A percentile compares a stretch with the other conserved stretches of the same genome.
These are phyloP conservation scores for Narcine bancroftii DNA, from an alignment of 2,113 vertebrate genomes.

Conservation along the genomic window DNA sequence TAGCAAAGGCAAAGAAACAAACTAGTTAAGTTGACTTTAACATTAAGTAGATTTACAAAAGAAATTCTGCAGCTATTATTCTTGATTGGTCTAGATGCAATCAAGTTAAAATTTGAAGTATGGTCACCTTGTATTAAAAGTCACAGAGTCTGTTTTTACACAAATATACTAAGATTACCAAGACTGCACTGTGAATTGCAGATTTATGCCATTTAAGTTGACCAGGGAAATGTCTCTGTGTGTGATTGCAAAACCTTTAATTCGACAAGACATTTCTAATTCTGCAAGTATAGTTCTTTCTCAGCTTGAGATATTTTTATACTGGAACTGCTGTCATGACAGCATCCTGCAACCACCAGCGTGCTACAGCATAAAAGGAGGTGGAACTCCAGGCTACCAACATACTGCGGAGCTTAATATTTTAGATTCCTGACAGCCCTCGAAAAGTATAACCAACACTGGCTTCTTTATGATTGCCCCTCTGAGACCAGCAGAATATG, in stretches of 20 bases:
- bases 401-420: neutral
- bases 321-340: neutral
- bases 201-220: neutral
- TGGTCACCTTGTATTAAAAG: neutral
- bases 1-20: conserved; percentile 15
- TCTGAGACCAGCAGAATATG: neutral
- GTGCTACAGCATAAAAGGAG: neutral
- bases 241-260: neutral
- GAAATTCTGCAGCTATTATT: neutral
- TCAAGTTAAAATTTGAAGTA: neutral
- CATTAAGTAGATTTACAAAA: neutral
- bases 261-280: neutral
- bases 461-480: neutral
- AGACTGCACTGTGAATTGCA: neutral
- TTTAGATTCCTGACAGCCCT: neutral
- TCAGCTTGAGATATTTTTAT: neutral
- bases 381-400: neutral
- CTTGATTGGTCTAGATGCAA: neutral
- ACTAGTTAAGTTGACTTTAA: neutral
- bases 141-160: neutral
- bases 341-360: neutral
- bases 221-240: neutral
- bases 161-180: neutral
- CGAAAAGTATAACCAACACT: neutral
- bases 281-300: neutral